These are phyloP conservation scores for Desoria tigrina DNA, from an alignment of 2,888 invertebrate genomes.

Conservation along the genomic window DNA sequence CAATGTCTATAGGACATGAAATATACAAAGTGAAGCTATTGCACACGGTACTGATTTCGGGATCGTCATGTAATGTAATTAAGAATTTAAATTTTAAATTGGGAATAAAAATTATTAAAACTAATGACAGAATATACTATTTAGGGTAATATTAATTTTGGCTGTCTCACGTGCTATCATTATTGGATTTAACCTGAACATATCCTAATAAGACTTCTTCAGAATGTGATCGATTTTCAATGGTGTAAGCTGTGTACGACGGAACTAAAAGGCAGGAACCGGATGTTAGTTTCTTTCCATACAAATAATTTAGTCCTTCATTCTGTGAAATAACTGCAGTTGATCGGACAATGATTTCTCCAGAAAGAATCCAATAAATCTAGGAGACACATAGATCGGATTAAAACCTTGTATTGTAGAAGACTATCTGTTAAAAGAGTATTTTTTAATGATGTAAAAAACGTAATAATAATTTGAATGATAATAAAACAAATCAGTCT, in stretches of 20 bases:
- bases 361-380: constrained; percentile 16
- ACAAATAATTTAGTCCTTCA: neutral
- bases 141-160: no score
- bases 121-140: no score
- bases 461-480: neutral
- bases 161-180: no score
- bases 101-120: no score
- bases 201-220: constrained; percentile 9
- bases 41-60: no score
- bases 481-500: neutral
- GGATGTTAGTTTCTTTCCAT: constrained; percentile 1
- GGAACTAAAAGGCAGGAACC: constrained; percentile 15
- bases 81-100: no score
- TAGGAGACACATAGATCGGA: neutral
- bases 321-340: neutral
- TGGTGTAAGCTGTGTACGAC: neutral
- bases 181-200: neutral
- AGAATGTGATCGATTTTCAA: constrained; percentile 10
- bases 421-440: no score
- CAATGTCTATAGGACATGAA: no score
- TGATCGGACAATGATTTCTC: constrained; percentile 8
- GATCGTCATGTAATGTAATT: no score
- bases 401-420: no score
- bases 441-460: neutral
- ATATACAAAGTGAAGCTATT: no score